Percentiles rank a stretch among this genome's conserved stretches.
phyloP scores from a whole-genome alignment of 2,888 invertebrate genomes.

The Ectemnius lituratus region DNA sequence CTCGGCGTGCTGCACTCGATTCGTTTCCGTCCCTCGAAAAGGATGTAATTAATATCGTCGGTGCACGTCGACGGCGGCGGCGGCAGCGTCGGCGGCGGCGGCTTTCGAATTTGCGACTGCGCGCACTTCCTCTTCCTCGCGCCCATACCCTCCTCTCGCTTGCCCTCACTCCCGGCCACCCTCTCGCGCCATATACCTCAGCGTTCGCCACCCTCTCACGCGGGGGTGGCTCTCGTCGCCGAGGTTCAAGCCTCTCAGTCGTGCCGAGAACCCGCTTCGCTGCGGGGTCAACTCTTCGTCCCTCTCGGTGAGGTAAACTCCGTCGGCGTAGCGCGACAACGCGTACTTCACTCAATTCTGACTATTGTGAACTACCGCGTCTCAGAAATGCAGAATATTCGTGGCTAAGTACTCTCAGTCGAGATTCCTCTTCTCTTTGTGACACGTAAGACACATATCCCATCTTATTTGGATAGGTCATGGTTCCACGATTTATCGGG shows the following conservation, averaged over 20 bases:
- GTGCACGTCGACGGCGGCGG: conserved; percentile 9
- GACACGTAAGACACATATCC: neutral
- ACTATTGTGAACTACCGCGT: too few relatives aligned
- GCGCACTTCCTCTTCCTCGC: conserved; percentile 52
- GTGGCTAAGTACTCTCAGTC: too few relatives aligned
- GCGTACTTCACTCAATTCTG: neutral
- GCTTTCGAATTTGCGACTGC: conserved; percentile 69
- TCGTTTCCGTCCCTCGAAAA: conserved; percentile 52
- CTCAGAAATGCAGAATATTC: too few relatives aligned
- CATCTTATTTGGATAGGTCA: neutral
- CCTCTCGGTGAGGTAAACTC: conserved; percentile 26
- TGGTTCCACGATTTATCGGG: neutral
- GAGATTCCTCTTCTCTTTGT: too few relatives aligned
- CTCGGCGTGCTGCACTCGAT: conserved; percentile 45
- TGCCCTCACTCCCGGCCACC: conserved; percentile 32
- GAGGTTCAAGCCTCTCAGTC: conserved; percentile 72
- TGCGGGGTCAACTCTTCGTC: conserved; percentile 64
- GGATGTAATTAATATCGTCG: conserved; percentile 65
- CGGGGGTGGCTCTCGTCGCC: conserved; percentile 66
- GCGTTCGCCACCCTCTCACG: conserved; percentile 52
- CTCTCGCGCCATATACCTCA: conserved; percentile 48
- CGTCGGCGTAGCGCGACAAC: conserved; percentile 8
- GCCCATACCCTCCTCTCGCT: conserved; percentile 32
- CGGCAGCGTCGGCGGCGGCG: conserved; percentile 19
- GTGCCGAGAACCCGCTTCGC: conserved; percentile 73